phyloP scores from a whole-genome alignment of 1,140 invertebrate species.

The Batillaria attramentaria region DNA sequence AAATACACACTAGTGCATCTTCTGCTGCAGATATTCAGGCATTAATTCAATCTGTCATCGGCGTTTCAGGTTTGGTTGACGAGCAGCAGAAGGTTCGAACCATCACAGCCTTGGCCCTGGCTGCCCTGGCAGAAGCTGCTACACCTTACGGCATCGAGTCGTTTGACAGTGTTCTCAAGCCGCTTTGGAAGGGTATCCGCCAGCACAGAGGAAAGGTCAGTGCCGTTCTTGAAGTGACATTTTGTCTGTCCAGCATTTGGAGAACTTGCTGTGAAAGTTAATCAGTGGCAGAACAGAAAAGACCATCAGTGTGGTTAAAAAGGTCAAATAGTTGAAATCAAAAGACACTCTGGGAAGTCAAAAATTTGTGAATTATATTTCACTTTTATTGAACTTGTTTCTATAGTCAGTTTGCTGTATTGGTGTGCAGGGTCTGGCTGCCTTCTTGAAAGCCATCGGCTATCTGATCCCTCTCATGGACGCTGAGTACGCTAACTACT shows the following conservation, averaged over 20 bases:
- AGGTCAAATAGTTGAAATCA: too few relatives aligned
- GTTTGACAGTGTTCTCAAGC: constrained; percentile 99
- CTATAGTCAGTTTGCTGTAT: too few relatives aligned
- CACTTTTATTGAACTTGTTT: too few relatives aligned
- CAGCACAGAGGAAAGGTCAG: constrained; percentile 93
- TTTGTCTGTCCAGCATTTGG: too few relatives aligned
- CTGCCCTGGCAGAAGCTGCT: constrained; percentile 94
- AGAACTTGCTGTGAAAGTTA: not conserved
- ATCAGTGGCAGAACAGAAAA: too few relatives aligned
- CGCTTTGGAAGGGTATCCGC: constrained; percentile 98
- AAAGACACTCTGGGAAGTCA: too few relatives aligned
- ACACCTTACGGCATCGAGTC: constrained; percentile 99
- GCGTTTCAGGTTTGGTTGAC: constrained; percentile 78
- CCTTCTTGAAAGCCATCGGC: constrained; percentile 99
- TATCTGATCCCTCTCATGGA: constrained; percentile 99
- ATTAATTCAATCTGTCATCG: too few relatives aligned
- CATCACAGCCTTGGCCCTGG: constrained; percentile 98
- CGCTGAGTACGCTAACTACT: constrained; percentile 99
- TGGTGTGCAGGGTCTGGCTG: constrained; percentile 91
- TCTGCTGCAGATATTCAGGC: too few relatives aligned
- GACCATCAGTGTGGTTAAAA: too few relatives aligned
- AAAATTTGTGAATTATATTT: too few relatives aligned
- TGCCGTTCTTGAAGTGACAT: too few relatives aligned
- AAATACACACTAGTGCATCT: too few relatives aligned
- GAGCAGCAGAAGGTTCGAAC: constrained; percentile 89